Conservation (phyloP, 2,888 invertebrate species). For the Diarsia dahlii region DNA sequence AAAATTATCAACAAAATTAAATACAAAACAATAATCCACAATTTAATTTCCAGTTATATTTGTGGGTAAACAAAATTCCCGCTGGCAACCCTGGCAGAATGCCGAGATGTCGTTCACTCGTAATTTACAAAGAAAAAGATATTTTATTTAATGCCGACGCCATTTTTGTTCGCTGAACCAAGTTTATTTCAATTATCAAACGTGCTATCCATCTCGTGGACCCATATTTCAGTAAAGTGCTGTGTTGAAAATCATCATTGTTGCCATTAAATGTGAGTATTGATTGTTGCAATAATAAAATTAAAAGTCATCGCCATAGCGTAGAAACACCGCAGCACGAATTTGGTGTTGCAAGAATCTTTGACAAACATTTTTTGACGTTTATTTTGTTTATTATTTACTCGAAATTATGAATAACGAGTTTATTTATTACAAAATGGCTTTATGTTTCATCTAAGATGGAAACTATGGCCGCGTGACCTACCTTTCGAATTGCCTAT, state of each 20-base stretch:
- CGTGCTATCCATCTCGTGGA: constrained; percentile 18
- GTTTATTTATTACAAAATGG: constrained; percentile 1
- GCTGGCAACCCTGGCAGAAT: constrained; percentile 58
- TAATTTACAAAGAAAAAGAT: constrained; percentile 60
- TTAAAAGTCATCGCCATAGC: constrained; percentile 76
- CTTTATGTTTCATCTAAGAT: background rate
- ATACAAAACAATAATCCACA: background rate
- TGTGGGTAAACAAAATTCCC: constrained; percentile 42
- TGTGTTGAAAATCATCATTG: constrained; percentile 71
- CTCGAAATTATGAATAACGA: background rate
- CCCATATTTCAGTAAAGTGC: constrained; percentile 40
- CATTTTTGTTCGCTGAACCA: constrained; percentile 34
- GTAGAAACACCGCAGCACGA: constrained; percentile 84
- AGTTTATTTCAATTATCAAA: background rate
- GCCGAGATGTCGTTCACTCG: constrained; percentile 46
- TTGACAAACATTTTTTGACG: constrained; percentile 59
- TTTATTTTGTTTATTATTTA: constrained; percentile 50
- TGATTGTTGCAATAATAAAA: constrained; percentile 87
- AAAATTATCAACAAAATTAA: background rate
- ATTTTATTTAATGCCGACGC: constrained; percentile 55
- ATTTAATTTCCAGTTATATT: constrained; percentile 6
- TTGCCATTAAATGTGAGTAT: constrained; percentile 86
- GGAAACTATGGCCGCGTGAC: background rate
- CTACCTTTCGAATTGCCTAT: background rate
- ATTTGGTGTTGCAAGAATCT: constrained; percentile 84